These are phyloP conservation scores for Falco rusticolus DNA, from an alignment of 2,797 vertebrate species.

Conservation along the genomic window DNA sequence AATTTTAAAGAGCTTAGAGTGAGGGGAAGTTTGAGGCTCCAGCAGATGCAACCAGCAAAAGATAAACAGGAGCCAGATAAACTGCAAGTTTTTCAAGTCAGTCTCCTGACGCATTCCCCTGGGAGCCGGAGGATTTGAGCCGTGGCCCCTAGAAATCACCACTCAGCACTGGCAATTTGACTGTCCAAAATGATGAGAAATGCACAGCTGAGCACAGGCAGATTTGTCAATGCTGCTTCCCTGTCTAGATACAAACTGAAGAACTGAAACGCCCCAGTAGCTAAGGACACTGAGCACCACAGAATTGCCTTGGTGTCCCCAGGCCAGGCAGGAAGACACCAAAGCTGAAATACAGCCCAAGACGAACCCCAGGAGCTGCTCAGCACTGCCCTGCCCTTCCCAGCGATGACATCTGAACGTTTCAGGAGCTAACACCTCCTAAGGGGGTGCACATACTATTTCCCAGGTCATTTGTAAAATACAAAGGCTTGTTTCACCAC, in stretches of 20 bases:
- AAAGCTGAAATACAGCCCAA: neutral
- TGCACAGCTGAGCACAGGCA: neutral
- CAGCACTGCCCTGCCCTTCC: neutral
- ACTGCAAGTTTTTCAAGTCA: neutral
- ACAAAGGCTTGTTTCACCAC: neutral
- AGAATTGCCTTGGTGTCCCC: neutral
- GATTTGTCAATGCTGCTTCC: neutral
- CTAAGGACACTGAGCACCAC: neutral
- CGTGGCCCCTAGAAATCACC: neutral
- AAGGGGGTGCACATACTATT: neutral
- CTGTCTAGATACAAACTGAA: neutral
- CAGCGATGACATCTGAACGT: neutral
- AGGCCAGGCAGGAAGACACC: neutral
- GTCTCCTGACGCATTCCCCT: neutral
- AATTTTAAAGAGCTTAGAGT: neutral
- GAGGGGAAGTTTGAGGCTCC: neutral
- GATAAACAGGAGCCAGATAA: neutral
- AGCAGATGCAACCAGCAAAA: neutral
- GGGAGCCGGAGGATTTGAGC: neutral
- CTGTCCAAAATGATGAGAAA: neutral
- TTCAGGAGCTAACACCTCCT: neutral
- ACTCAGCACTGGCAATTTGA: neutral
- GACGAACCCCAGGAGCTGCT: accelerated
- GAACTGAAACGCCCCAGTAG: neutral
- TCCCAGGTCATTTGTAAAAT: neutral